Conservation (phyloP, 2,797 vertebrate species). For the Poeciliopsis infans region DNA sequence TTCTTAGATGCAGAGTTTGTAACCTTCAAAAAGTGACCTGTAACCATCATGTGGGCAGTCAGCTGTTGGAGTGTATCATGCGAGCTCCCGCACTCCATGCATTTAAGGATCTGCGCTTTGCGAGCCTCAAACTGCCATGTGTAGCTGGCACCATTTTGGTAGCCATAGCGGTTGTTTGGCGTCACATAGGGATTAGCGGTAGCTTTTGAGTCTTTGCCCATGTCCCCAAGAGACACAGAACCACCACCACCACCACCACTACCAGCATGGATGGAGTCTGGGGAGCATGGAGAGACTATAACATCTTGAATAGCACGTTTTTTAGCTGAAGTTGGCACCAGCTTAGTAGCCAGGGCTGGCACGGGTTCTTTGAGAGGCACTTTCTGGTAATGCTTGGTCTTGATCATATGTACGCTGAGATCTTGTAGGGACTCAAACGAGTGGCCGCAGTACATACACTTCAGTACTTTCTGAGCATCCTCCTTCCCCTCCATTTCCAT, state of each 20-base stretch:
- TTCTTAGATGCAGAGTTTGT: constrained; percentile 99
- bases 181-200: constrained; percentile 94
- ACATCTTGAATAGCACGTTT: constrained; percentile 92
- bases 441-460: constrained; percentile 99
- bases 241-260: constrained; percentile 66
- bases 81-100: constrained; percentile 99
- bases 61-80: constrained; percentile 98
- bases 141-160: constrained; percentile 99
- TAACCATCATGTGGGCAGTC: constrained; percentile 99
- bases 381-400: constrained; percentile 99
- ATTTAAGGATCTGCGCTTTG: constrained; percentile 99
- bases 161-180: constrained; percentile 98
- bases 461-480: constrained; percentile 98
- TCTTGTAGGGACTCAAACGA: constrained; percentile 99
- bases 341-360: constrained; percentile 94
- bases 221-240: constrained; percentile 79
- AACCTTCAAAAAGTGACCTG: constrained; percentile 98
- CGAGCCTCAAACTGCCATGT: constrained; percentile 99
- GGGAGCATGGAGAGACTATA: constrained; percentile 91
- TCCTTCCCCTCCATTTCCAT: constrained; percentile 99
- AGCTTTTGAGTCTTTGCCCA: constrained; percentile 91
- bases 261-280: constrained; percentile 86
- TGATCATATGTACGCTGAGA: constrained; percentile 99
- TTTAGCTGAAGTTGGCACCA: constrained; percentile 91
- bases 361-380: constrained; percentile 99